Evolutionary conservation across 2,888 invertebrate species (phyloP), one percentile per base, ranked within the genome.

Genomic region (Lasioglossum zephyrum): DNA sequence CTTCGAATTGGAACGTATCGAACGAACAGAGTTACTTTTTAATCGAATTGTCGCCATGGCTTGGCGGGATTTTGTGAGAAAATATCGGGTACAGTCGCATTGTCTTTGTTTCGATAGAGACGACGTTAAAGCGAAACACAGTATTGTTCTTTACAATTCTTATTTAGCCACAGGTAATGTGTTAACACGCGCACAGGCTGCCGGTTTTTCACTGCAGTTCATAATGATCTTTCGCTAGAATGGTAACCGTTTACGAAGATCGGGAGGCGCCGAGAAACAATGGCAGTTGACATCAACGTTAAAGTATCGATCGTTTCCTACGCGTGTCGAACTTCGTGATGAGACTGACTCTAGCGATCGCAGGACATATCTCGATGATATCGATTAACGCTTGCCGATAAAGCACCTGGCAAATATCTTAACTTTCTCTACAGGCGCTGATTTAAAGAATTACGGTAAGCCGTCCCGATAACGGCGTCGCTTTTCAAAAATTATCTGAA

Each of bases 351-450:
- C 47, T 75, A 41, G 4, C 36, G 49, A 31, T 53, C 6, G 4
- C 9, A 36, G 39, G 1, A 47, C 57, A 47, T 73, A 73, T 60
- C 57, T 57, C 36, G 31, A 26, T 39, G n/a, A 63, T 85, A 85
- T 81, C 75, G 77, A 74, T 47, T 22, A 18, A 22, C 53, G 39
- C 41, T 22, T 26, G 60, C 44, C 66, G 86, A 72, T 84, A 86
- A 81, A 53, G 63, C 39, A 41, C 47, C 36, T 73, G 18, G 11
- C 31, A n/a, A 57, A 22, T 84, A 84, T 79, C 74, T 76, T 22
- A 26, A 39, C 16, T 31, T 57, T 78, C n/a, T 84, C n/a, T 18
- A 41, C 16, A 49, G 0, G 31, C 36, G 0, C 6, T 5, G 39
- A 57, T 69, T n/a, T 49, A 11, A 36, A 47, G 75, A 72, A 22